Base-by-base conservation (phyloP, 2,113 vertebrate species). In the Mesoclemmys tuberculata region DNA sequence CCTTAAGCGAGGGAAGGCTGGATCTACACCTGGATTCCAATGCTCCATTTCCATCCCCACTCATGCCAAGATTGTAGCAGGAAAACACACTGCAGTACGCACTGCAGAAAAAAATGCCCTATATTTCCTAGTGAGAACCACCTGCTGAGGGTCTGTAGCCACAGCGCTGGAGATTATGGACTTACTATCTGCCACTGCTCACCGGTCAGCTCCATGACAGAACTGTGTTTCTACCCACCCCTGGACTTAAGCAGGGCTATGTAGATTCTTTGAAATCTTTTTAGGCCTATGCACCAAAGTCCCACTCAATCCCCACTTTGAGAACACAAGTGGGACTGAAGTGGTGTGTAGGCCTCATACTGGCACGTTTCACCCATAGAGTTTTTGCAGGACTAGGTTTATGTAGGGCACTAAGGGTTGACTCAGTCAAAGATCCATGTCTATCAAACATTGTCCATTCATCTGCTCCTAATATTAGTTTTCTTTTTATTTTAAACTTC, bases 1-100 rank as follows among this genome's bases (percentile, higher is more conserved):
- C 13, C 14, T 77, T 11, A 14, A 3, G 10, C 13, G 24, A 27
- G 22, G 24, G 38, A 75, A 75, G 41, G n/a, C 26, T 3, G 26
- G 3, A 18, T 44, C 16, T 19, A 35, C 11, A 55, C 22, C 49
- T 46, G 81, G 54, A 46, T 46, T 38, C 22, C 77, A 75, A 11
- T 75, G 27, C 2, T 14, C 2, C 27, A 41, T 51, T 54, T 51
- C 46, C 10, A 2, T 11, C 41, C 38, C 38, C 48, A 3, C 7
- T 51, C 26, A 19, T 14, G 41, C 5, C 54, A 2, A 0, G 4
- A 10, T 1, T 58, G 71, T 77, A 18, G 54, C n/a, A 31, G n/a
- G 49, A 52, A 71, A 14, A 27, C 35, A 24, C 41, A n/a, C n/a
- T 5, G 16, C n/a, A n/a, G 38, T 41, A 27, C 44, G 12, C 56